Base-by-base conservation (phyloP, 2,888 invertebrate species). In the Sinohyriopsis cumingii region DNA sequence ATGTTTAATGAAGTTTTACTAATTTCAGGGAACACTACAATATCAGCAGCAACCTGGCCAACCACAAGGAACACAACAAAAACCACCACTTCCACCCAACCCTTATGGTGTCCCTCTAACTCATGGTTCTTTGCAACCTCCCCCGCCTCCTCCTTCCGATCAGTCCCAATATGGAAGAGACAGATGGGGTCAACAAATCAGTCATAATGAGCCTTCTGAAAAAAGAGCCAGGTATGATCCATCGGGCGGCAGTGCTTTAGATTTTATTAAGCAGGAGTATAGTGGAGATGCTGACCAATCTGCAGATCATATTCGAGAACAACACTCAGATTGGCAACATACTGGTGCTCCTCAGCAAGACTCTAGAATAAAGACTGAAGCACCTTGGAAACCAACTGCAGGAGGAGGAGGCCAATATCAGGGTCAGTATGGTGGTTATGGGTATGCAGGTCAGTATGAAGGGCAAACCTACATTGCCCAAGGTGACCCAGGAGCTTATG, bases 181-280 rank as follows among this genome's bases (percentile, higher is more conserved):
- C 70, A 28, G 73, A 72, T 61, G 65, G 74, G 62, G 68, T 65
- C 28, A 63, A 69, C 45, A 67, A n/a, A 53, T 54, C 9, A 25
- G 57, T 61, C 25, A 64, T 68, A 45, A 72, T 60, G 84, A 83
- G 66, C 83, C 84, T 22, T 67, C 82, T 61, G 77, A 79, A 63
- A 86, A 86, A 71, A 73, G 85, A 62, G 72, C 66, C 9, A 75
- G 83, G 63, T 80, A 76, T 71, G 84, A 84, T 63, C 74, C 78
- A 54, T 65, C 70, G 6, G 69, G 75, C 45, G 77, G 77, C 53
- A 86, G 86, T 75, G 88, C 86, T 54, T 81, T 88, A 22, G 88
- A 88, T 68, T 83, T 87, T 67, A 82, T 88, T 22, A 88, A 88
- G 71, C 87, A 87, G 71, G 86, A 88, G 72, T 88, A 87, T 72